Evolutionary conservation across 2,113 vertebrate genomes (phyloP).

Genomic region (Uria lomvia): DNA sequence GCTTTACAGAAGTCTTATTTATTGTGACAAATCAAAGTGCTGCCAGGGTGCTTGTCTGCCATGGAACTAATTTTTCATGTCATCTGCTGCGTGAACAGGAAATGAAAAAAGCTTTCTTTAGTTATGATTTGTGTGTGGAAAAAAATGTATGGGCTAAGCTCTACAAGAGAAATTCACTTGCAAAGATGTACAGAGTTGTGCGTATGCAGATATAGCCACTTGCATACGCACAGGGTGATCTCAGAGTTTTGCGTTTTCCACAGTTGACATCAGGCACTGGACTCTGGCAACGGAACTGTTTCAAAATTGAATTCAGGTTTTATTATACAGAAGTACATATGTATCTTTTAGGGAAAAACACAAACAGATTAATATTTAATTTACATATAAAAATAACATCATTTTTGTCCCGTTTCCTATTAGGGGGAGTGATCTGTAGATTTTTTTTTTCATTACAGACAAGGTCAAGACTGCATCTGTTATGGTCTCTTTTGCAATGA

Average conservation of each 20-base stretch:
- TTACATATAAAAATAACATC: not conserved
- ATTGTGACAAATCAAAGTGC: slow-evolving; percentile 5
- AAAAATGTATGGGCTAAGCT: not conserved
- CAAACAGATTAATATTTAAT: not conserved
- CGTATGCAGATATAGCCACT: not conserved
- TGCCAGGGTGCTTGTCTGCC: not conserved
- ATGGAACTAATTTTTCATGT: not conserved
- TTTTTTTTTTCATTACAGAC: not conserved
- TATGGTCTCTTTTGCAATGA: not conserved
- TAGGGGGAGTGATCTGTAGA: not conserved
- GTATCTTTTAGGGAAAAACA: not conserved
- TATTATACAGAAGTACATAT: not conserved
- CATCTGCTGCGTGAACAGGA: not conserved
- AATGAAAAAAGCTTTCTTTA: not conserved
- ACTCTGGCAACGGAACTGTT: not conserved
- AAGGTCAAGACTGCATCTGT: not conserved
- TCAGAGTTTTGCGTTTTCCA: accelerated
- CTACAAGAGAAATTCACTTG: not conserved
- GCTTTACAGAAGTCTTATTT: not conserved
- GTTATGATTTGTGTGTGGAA: not conserved
- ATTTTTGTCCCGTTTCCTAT: not conserved
- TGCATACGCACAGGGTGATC: not conserved
- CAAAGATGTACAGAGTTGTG: not conserved
- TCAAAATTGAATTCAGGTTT: not conserved
- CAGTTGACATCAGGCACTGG: not conserved